phyloP scores from a whole-genome alignment of 2,888 invertebrate genomes.

The Volucella inanis region DNA sequence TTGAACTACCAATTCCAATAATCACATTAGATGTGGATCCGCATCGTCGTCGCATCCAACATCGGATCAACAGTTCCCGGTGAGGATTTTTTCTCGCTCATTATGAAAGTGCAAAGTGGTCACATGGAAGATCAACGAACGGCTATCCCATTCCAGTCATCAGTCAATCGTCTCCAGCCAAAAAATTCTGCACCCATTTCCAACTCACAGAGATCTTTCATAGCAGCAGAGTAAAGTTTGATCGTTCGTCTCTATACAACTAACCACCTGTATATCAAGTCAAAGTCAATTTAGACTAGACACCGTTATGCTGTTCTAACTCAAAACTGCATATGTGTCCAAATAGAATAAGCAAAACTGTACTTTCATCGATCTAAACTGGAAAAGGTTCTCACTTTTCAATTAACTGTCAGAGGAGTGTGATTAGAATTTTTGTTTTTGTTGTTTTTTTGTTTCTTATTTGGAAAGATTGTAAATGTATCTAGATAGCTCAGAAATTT shows the following conservation, averaged over 20 bases:
- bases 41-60: constrained; percentile 76
- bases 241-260: neutral
- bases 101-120: constrained; percentile 94
- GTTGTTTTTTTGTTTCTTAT: constrained; percentile 7
- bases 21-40: constrained; percentile 84
- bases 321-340: constrained; percentile 64
- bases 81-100: constrained; percentile 96
- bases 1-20: constrained; percentile 88
- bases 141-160: constrained; percentile 82
- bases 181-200: constrained; percentile 45
- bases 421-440: neutral
- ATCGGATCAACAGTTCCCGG: constrained; percentile 93
- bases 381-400: constrained; percentile 10
- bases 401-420: constrained; percentile 31
- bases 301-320: constrained; percentile 31
- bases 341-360: constrained; percentile 7
- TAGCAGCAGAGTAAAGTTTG: constrained; percentile 55
- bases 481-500: constrained; percentile 57
- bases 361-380: constrained; percentile 27
- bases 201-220: constrained; percentile 58
- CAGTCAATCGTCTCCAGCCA: constrained; percentile 36
- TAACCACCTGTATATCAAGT: neutral
- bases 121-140: constrained; percentile 98
- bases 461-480: constrained; percentile 39
- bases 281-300: constrained; percentile 19